Percentiles rank a stretch among this genome's conserved stretches.
phyloP scores from a whole-genome alignment of 2,888 invertebrate species.

The Lumbricus terrestris region DNA sequence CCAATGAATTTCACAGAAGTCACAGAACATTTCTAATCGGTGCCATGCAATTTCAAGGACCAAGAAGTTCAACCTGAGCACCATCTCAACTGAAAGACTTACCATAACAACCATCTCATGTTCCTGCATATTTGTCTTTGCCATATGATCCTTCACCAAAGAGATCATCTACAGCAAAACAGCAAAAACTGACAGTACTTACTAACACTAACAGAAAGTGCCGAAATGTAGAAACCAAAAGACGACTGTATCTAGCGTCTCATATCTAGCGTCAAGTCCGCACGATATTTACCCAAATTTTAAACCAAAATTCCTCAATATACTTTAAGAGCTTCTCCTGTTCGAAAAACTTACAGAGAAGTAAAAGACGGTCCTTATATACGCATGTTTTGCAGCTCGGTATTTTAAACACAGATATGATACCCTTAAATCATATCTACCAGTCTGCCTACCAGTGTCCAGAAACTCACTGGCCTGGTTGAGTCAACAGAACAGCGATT shows the following conservation, averaged over 20 bases:
- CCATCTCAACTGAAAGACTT: slow-evolving; percentile 58
- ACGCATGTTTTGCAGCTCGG: neutral
- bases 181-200: neutral
- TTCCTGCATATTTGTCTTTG: slow-evolving; percentile 80
- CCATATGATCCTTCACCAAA: slow-evolving; percentile 82
- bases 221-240: neutral
- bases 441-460: too few species aligned
- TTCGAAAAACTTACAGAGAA: neutral
- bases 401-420: neutral
- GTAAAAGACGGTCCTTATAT: neutral
- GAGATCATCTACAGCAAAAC: slow-evolving; percentile 63
- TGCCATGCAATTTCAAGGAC: too few species aligned
- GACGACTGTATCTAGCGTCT: too few species aligned
- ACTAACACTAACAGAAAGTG: neutral
- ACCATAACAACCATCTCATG: slow-evolving; percentile 85
- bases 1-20: neutral
- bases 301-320: neutral
- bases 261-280: neutral
- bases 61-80: neutral
- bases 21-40: neutral
- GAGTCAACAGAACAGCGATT: neutral
- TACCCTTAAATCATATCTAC: too few species aligned
- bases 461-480: neutral
- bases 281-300: neutral
- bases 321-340: neutral